Base-by-base conservation (phyloP, 1,140 invertebrate species). In the Dendroctonus valens region DNA sequence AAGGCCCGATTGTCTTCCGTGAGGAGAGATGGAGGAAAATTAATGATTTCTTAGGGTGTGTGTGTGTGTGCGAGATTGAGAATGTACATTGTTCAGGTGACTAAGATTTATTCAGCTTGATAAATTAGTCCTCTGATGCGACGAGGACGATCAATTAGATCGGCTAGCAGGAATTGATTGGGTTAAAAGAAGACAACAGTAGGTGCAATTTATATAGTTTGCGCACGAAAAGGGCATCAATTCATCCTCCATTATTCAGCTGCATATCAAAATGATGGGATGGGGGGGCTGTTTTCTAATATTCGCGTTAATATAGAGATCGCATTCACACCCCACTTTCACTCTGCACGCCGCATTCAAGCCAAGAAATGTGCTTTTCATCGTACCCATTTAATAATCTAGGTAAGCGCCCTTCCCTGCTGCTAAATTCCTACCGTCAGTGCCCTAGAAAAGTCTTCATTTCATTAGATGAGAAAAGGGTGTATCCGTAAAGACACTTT, bases 11-110 rank as follows among this genome's bases (percentile, higher is more conserved):
- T 54, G 52, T 54, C 52, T 54, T 38, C 26, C 52, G 52, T 8
- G 15, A 15, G 11, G 14, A 52, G 15, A 26, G 52, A 38, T 5
- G 39, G 5, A 54, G 38, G 52, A 40, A 54, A 54, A 54, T 54
- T 54, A 54, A 54, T 54, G 52, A 54, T 54, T 54, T 54, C 52
- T 38, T 37, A 38, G 52, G 52, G 26, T 40, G 26, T 54, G 52
- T 54, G 26, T 54, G 52, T 54, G 38, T 9, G 8, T 8, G 26
- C 26, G 26, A 54, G 26, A 54, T 37, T 37, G 52, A 54, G 15
- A 26, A 38, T 38, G 11, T 26, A 54, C 38, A 40, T 40, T 40
- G 52, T 54, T 54, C 26, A 54, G 52, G 52, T 54, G 52, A 54
- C 26, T 40, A 54, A 54, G 52, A 54, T 54, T 54, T 54, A 54